phyloP scores from a whole-genome alignment of 2,888 invertebrate species.

The Torymus auratus region DNA sequence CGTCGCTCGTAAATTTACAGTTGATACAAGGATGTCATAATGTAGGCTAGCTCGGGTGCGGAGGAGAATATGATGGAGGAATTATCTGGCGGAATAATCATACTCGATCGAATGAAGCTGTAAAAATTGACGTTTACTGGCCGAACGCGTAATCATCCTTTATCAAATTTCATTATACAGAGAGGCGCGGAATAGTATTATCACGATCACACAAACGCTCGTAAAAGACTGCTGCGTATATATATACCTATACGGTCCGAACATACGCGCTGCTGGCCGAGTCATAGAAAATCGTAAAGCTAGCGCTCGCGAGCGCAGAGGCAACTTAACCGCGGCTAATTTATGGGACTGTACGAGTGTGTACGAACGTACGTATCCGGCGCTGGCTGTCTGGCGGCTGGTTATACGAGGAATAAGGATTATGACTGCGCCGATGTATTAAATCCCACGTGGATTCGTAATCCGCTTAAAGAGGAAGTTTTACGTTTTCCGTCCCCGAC shows the following conservation, averaged over 20 bases:
- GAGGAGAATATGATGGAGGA: no score
- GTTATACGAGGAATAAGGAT: constrained; percentile 5
- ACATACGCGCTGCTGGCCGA: constrained; percentile 6
- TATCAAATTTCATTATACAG: constrained; percentile 8
- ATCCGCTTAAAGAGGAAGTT: constrained; percentile 28
- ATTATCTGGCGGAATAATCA: no score
- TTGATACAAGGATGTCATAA: no score
- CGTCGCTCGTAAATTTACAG: no score
- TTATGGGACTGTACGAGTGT: constrained; percentile 16
- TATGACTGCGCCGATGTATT: constrained; percentile 15
- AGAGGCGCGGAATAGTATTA: background rate
- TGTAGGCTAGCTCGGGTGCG: no score
- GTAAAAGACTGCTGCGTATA: constrained; percentile 5
- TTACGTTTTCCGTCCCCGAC: background rate
- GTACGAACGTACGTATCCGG: background rate
- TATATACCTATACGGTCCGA: background rate
- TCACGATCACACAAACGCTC: background rate
- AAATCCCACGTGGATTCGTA: constrained; percentile 35
- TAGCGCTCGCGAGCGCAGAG: background rate
- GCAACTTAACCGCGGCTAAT: constrained; percentile 31
- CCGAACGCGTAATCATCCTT: background rate
- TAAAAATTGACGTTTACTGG: no score
- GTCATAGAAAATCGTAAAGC: constrained; percentile 38
- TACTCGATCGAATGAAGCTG: no score
- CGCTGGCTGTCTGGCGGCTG: background rate